Conservation (phyloP, 2,797 vertebrate species). For the Zenarchopterus dispar region DNA sequence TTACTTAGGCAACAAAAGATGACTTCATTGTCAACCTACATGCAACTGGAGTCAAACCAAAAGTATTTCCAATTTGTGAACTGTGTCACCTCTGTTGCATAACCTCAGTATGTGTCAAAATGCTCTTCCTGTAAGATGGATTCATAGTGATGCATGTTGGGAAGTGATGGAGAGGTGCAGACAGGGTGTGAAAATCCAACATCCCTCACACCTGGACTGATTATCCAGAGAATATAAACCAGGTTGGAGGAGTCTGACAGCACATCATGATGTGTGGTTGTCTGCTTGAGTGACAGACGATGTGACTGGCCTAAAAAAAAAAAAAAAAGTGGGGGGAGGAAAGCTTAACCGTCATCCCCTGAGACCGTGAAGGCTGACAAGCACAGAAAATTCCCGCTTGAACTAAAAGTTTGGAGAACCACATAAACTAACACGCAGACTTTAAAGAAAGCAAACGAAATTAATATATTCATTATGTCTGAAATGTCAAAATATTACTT, state of each 20-base stretch:
- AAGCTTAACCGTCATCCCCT: slow-evolving; percentile 14
- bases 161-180: slow-evolving; percentile 25
- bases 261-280: slow-evolving; percentile 32
- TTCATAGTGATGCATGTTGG: slow-evolving; percentile 11
- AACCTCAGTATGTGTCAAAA: slow-evolving; percentile 7
- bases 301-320: slow-evolving; percentile 22
- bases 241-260: slow-evolving; percentile 39
- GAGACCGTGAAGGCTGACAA: slow-evolving; percentile 21
- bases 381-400: slow-evolving; percentile 21
- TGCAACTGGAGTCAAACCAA: not conserved
- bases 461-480: not conserved
- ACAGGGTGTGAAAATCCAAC: slow-evolving; percentile 31
- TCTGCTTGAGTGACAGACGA: slow-evolving; percentile 53
- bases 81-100: not conserved
- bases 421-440: not conserved
- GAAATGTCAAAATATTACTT: not conserved
- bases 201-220: slow-evolving; percentile 37
- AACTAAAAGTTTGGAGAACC: slow-evolving; percentile 15
- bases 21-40: no score
- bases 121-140: slow-evolving; percentile 12
- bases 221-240: slow-evolving; percentile 48
- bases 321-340: slow-evolving; percentile 15
- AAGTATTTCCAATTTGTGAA: not conserved
- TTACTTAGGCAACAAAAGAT: no score
- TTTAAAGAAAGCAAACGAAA: not conserved